Conservation (phyloP, 2,797 vertebrate species). For the Xenops minutus region DNA sequence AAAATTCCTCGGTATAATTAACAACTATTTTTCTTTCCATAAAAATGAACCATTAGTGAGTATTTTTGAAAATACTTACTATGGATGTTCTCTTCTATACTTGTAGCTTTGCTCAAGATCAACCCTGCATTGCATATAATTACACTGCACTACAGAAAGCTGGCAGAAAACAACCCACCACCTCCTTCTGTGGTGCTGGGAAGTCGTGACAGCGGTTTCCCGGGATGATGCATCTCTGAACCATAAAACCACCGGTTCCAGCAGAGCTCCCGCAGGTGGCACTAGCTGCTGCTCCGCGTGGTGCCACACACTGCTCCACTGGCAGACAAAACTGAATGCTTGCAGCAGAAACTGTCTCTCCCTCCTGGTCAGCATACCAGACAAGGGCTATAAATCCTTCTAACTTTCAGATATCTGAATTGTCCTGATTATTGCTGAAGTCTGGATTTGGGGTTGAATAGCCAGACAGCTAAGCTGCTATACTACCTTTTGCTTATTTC, state of each 20-base stretch:
- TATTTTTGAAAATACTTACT: not conserved
- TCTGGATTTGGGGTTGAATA: not conserved
- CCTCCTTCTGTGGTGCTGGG: not conserved
- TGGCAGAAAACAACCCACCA: accelerated
- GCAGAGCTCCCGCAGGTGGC: slow-evolving; percentile 32
- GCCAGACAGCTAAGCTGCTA: not conserved
- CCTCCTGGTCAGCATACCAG: not conserved
- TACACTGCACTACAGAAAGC: not conserved
- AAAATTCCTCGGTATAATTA: not conserved
- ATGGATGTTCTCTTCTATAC: not conserved
- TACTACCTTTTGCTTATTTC: not conserved
- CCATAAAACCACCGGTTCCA: not conserved
- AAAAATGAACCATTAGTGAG: accelerated
- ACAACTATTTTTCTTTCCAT: not conserved
- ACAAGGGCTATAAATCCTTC: not conserved
- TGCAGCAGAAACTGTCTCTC: not conserved
- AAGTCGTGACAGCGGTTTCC: accelerated
- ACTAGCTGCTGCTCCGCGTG: not conserved
- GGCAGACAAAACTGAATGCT: accelerated
- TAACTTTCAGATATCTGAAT: not conserved
- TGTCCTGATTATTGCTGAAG: accelerated
- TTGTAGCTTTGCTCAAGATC: not conserved
- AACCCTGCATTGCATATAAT: accelerated
- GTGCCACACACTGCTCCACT: not conserved
- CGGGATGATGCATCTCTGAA: not conserved